Percentiles rank a stretch among this genome's conserved stretches.
Evolutionary conservation across 2,113 vertebrate genomes (phyloP).

Genomic region (Parus major): DNA sequence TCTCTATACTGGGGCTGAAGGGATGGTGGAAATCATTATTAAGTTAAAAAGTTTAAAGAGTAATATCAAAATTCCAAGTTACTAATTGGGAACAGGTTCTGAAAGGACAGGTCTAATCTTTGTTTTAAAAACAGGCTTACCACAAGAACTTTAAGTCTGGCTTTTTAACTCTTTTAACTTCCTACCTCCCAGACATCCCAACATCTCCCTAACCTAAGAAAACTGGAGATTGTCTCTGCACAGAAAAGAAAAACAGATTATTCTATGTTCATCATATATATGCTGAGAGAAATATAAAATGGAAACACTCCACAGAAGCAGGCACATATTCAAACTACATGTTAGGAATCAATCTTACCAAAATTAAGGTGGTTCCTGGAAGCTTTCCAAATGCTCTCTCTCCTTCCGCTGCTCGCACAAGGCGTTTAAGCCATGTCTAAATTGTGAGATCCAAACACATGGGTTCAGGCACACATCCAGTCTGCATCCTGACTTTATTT

Average conservation of each 20-base stretch:
- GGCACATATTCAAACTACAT: not conserved
- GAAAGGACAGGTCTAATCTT: not conserved
- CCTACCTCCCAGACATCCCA: not conserved
- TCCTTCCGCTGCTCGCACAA: not conserved
- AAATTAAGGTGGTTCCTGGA: slow-evolving; percentile 35
- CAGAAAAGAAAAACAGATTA: not conserved
- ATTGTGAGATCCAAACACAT: not conserved
- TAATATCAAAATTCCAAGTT: not conserved
- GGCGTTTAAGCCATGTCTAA: slow-evolving; percentile 6
- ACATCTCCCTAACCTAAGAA: not conserved
- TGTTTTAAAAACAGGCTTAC: not conserved
- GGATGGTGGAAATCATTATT: not conserved
- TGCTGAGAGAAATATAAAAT: not conserved
- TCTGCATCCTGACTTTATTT: slow-evolving; percentile 18
- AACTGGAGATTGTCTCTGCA: not conserved
- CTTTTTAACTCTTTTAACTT: not conserved
- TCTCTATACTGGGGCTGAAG: not conserved
- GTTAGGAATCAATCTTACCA: slow-evolving; percentile 42
- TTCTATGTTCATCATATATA: not conserved
- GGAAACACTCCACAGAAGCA: not conserved
- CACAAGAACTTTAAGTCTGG: not conserved
- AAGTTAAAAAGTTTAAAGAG: not conserved
- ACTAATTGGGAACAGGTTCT: not conserved
- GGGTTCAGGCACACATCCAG: not conserved
- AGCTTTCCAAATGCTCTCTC: not conserved